Evolutionary conservation across 2,113 vertebrate genomes (phyloP), one percentile per base, ranked within the genome.

Genomic region (Glareola pratincola): DNA sequence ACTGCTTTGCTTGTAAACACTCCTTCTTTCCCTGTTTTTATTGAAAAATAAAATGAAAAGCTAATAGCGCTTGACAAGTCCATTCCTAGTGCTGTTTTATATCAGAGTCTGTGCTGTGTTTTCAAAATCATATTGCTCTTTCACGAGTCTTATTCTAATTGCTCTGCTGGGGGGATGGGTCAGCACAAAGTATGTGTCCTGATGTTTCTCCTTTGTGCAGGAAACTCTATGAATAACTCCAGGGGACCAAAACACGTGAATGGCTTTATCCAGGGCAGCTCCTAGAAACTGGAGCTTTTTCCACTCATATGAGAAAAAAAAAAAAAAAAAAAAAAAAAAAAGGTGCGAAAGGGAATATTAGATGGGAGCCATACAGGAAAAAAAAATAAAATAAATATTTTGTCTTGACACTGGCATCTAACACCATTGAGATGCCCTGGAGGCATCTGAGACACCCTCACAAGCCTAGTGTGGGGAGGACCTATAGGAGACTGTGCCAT

Each of bases 1-100:
- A 72, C 63, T 81, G 27, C 48, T 79, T 84, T 64, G 39, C 88
- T 94, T 95, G 88, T 78, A 95, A 95, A 93, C 60, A 78, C 64
- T 94, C 43, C 24, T 92, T 54, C 72, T 71, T 78, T 72, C 69
- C 24, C 53, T 72, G 43, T 85, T 91, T 89, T 78, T 68, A 91
- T 45, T 84, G 80, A 80, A 92, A 97, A 96, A 86, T 64, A 59
- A 91, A 92, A 85, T 75, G 7, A 82, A 41, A 83, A 89, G 9
- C 48, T 60, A 85, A 50, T 24, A 87, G 37, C 22, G 32, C 64
- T 87, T 60, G 73, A 91, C 62, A 82, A 92, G 51, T 78, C 88
- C 76, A 26, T 78, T 84, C 56, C 68, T 74, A 47, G 39, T 1
- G 1, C 30, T 89, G 57, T 39, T 91, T 87, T 43, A 13, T 41